These are phyloP conservation scores for Sebastes trivittatus DNA, from an alignment of 2,797 vertebrate genomes.

Conservation along the genomic window DNA sequence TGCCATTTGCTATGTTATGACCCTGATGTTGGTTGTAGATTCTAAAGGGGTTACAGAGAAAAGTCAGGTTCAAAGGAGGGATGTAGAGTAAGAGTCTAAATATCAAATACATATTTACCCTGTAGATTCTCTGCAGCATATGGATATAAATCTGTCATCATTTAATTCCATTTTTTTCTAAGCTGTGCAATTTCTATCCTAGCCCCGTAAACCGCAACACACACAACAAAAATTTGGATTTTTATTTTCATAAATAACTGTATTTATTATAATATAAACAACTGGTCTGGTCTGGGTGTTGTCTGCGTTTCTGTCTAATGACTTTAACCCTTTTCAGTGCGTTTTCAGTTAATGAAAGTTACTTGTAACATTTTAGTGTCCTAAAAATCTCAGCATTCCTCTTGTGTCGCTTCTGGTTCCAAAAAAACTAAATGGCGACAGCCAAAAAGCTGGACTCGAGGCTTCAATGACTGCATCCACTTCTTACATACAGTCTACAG, in stretches of 20 bases:
- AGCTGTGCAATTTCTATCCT: background rate
- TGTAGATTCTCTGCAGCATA: background rate
- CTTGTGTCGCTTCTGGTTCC: background rate
- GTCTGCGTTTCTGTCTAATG: background rate
- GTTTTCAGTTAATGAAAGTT: background rate
- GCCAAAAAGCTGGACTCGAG: fast-evolving
- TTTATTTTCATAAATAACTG: too few species aligned
- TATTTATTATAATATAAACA: too few species aligned
- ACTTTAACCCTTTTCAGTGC: background rate
- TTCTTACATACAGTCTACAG: too few species aligned
- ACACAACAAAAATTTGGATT: fast-evolving
- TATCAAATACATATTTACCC: background rate
- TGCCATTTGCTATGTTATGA: background rate
- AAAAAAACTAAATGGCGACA: too few species aligned
- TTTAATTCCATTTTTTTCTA: background rate
- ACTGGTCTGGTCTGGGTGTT: background rate
- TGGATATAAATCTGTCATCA: background rate
- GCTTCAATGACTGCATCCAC: background rate
- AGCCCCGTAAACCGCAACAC: too few species aligned
- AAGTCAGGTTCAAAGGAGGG: background rate
- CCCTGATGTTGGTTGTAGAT: background rate
- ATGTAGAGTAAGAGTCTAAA: background rate
- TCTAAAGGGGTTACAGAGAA: background rate
- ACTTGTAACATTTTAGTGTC: background rate
- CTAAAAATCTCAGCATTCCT: background rate